Conservation (phyloP, 2,797 vertebrate species). For the Hozukius guyotensis region DNA sequence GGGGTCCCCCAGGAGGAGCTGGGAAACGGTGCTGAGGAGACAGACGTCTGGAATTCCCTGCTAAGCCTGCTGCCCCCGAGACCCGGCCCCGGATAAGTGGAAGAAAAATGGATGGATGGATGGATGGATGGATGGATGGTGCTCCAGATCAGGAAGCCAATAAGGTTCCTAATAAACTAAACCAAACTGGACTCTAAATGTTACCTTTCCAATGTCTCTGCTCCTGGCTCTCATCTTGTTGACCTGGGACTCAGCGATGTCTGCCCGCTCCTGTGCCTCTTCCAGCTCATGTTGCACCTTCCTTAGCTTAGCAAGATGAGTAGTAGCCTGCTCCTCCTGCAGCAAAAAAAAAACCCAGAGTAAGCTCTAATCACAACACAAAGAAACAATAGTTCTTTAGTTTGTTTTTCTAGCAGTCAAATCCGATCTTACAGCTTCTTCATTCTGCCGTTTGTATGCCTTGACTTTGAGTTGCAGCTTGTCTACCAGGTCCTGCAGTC, state of each 20-base stretch:
- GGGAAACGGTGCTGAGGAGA: no score
- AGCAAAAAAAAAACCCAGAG: not conserved
- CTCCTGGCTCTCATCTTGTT: constrained; percentile 65
- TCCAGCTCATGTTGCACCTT: constrained; percentile 69
- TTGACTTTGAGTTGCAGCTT: constrained; percentile 90
- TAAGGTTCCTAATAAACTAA: not conserved
- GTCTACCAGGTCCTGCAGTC: constrained; percentile 88
- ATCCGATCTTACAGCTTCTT: constrained; percentile 85
- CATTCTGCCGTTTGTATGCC: constrained; percentile 86
- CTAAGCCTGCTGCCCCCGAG: no score
- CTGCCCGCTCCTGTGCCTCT: constrained; percentile 59
- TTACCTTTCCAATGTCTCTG: constrained; percentile 78
- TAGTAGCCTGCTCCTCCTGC: constrained; percentile 46
- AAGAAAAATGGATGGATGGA: no score
- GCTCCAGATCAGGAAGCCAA: not conserved
- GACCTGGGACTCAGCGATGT: constrained; percentile 62
- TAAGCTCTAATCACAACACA: not conserved
- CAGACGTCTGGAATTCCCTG: no score
- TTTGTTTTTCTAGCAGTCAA: not conserved
- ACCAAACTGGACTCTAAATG: not conserved
- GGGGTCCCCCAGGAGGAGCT: no score
- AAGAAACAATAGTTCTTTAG: not conserved
- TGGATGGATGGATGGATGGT: no score
- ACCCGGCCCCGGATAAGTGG: no score
- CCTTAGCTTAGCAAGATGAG: constrained; percentile 49